phyloP scores from a whole-genome alignment of 2,797 vertebrate genomes.

The Danio tinwini region DNA sequence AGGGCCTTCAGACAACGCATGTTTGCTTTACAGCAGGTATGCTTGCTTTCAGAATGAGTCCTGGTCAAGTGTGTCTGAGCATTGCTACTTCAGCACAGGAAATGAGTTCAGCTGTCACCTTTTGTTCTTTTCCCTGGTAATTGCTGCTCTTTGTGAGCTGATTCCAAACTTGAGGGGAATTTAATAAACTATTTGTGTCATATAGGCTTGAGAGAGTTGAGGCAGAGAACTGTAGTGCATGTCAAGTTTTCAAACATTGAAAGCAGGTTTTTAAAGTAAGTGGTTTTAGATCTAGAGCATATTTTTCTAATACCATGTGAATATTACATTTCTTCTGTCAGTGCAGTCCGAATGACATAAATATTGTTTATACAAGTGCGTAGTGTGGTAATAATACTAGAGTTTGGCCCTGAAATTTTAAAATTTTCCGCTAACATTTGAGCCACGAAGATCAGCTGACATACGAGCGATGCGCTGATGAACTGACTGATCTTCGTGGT shows the following conservation, averaged over 20 bases:
- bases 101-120: slow-evolving; percentile 17
- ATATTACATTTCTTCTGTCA: neutral
- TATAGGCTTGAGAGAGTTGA: neutral
- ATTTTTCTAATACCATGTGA: neutral
- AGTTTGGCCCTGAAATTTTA: no score
- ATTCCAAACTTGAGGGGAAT: slow-evolving; percentile 7
- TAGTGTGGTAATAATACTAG: no score
- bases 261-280: neutral
- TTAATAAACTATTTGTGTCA: slow-evolving; percentile 8
- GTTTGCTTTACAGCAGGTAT: slow-evolving; percentile 19
- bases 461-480: no score
- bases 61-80: slow-evolving; percentile 17
- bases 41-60: neutral
- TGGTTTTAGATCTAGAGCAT: neutral
- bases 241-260: neutral
- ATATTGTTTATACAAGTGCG: neutral
- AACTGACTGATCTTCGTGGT: no score
- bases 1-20: neutral
- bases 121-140: neutral
- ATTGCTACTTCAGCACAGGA: neutral
- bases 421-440: no score
- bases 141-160: neutral
- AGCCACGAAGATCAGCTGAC: no score
- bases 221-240: neutral
- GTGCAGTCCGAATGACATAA: neutral